Conservation (phyloP, 2,797 vertebrate species). For the Hippopotamyrus pictus region DNA sequence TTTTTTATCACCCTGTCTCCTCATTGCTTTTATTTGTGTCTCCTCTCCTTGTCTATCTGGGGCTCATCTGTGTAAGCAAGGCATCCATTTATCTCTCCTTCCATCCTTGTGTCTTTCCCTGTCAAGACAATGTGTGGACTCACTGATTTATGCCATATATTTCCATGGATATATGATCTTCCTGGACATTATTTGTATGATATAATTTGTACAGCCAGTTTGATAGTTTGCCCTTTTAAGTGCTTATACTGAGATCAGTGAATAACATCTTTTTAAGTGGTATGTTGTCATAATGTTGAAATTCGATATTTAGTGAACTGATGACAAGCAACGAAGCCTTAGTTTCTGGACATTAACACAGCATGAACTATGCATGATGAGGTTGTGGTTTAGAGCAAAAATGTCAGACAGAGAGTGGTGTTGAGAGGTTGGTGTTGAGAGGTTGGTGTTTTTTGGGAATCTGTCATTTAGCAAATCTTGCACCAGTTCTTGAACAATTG, state of each 20-base stretch:
- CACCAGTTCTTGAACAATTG: not conserved
- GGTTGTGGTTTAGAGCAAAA: not conserved
- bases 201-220: not conserved
- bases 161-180: not conserved
- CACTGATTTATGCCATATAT: not conserved
- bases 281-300: not conserved
- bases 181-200: not conserved
- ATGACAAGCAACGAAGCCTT: not conserved
- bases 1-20: not conserved
- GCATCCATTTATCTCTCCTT: not conserved
- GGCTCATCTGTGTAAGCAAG: conserved; percentile 21
- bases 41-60: not conserved
- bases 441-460: not conserved
- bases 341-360: not conserved
- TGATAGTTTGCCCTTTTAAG: not conserved
- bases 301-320: not conserved
- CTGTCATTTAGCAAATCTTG: not conserved
- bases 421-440: not conserved
- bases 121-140: not conserved
- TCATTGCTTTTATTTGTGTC: conserved; percentile 33
- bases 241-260: not conserved
- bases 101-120: not conserved
- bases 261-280: not conserved
- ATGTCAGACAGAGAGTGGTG: not conserved
- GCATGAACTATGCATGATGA: not conserved